phyloP scores from a whole-genome alignment of 2,888 invertebrate genomes.

The Nomada hirtipes region DNA sequence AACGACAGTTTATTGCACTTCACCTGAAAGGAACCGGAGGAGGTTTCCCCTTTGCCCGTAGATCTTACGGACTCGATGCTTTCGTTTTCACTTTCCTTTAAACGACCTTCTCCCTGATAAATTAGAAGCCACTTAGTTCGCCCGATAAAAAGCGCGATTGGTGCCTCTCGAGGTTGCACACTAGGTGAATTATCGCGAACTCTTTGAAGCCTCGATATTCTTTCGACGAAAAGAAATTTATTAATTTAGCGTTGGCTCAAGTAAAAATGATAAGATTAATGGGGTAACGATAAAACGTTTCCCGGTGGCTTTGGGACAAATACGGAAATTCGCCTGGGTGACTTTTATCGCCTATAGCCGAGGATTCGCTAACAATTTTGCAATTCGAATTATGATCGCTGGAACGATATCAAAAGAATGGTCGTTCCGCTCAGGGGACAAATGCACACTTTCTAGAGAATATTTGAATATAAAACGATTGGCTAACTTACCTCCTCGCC shows the following conservation, averaged over 20 bases:
- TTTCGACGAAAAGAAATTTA: too few relatives aligned
- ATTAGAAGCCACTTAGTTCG: not conserved
- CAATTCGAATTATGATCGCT: too few relatives aligned
- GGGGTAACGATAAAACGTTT: too few relatives aligned
- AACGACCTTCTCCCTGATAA: not conserved
- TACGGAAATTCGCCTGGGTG: too few relatives aligned
- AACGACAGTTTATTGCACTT: constrained; percentile 20
- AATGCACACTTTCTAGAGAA: not conserved
- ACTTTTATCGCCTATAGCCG: too few relatives aligned
- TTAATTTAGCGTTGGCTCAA: too few relatives aligned
- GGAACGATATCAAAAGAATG: too few relatives aligned
- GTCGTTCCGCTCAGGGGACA: too few relatives aligned
- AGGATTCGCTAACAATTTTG: too few relatives aligned
- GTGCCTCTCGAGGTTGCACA: not conserved
- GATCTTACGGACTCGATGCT: not conserved
- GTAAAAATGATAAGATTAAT: too few relatives aligned
- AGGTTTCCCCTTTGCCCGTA: not conserved
- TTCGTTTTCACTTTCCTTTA: not conserved
- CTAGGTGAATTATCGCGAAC: constrained; percentile 22
- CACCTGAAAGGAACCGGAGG: not conserved
- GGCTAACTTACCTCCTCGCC: constrained; percentile 90
- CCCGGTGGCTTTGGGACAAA: too few relatives aligned
- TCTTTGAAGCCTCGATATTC: constrained; percentile 5
- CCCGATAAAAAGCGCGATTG: constrained; percentile 20
- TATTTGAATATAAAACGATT: not conserved